phyloP scores from a whole-genome alignment of 2,797 vertebrate species.

The Danio kyathit region DNA sequence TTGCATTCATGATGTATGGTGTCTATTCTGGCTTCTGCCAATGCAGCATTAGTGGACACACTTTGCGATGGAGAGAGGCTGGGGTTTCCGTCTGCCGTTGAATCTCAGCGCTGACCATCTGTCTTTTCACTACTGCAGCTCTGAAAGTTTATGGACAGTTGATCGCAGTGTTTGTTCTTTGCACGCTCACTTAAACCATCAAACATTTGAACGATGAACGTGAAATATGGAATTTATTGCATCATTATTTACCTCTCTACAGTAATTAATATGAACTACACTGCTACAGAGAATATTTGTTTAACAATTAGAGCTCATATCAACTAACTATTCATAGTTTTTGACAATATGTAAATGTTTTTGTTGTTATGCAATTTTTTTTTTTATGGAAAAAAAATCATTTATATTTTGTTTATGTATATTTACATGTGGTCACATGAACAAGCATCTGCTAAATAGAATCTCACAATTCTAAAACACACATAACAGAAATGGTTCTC shows the following conservation, averaged over 20 bases:
- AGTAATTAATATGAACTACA: background rate
- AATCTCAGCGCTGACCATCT: conserved; percentile 69
- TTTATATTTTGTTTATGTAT: too few species aligned
- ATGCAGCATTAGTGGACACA: conserved; percentile 74
- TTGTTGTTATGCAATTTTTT: too few species aligned
- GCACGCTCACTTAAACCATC: background rate
- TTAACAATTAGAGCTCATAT: too few species aligned
- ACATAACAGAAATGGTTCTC: background rate
- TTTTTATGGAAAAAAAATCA: too few species aligned
- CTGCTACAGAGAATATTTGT: too few species aligned
- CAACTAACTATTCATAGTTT: too few species aligned
- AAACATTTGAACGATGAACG: background rate
- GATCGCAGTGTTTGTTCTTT: background rate
- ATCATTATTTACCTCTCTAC: background rate
- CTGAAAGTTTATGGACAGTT: background rate
- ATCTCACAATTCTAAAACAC: background rate
- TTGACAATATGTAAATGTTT: too few species aligned
- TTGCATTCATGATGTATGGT: conserved; percentile 83
- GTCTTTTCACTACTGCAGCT: conserved; percentile 58
- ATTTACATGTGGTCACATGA: background rate
- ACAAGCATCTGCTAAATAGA: background rate
- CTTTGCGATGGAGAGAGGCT: conserved; percentile 58
- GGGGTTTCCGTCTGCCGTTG: conserved; percentile 69
- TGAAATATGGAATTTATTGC: background rate
- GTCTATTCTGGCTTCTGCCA: conserved; percentile 76